Base-by-base conservation (phyloP, 1,140 invertebrate species). In the Hyles euphorbiae region DNA sequence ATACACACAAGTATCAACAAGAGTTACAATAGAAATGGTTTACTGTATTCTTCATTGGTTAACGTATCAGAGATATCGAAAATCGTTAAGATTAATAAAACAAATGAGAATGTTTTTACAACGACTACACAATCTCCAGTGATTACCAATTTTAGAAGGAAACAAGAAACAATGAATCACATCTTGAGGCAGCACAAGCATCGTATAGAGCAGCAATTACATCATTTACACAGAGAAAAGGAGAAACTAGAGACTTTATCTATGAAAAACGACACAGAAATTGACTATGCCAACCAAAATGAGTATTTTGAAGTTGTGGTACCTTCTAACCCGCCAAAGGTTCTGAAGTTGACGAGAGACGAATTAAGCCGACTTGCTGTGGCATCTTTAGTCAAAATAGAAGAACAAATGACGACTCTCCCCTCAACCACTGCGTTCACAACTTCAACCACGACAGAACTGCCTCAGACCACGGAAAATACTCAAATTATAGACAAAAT, bases 1-100 rank as follows among this genome's bases (percentile, higher is more conserved):
- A 66, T 86, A 34, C 81, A 83, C 43, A 86, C 83, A 3, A 79
- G 71, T 58, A 81, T 87, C 12, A 86, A 86, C 49, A 84, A 87
- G 58, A 82, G 71, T 49, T 84, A 65, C 47, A 76, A 83, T 52
- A 79, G 74, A 61, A 76, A 84, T 60, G 84, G 84, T 9, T 22
- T 84, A 5, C 34, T 69, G 0, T 86, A 78, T 65, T 73, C 73
- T 44, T 78, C 84, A 3, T 61, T 78, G 12, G 65, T 86, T 2
- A 87, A 87, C 52, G 68, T 87, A 7, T 82, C 83, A 1, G 74
- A 84, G 67, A 76, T 87, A 72, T 84, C 84, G 7, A 86, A 85
- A 72, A 57, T 86, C 36, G 72, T 79, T 61, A 78, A 70, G 47
- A 11, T 79, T 3, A 83, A 79, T 56, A 68, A 68, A 33, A 69